phyloP scores from a whole-genome alignment of 1,140 invertebrate species.

The Meloidogyne chitwoodi region DNA sequence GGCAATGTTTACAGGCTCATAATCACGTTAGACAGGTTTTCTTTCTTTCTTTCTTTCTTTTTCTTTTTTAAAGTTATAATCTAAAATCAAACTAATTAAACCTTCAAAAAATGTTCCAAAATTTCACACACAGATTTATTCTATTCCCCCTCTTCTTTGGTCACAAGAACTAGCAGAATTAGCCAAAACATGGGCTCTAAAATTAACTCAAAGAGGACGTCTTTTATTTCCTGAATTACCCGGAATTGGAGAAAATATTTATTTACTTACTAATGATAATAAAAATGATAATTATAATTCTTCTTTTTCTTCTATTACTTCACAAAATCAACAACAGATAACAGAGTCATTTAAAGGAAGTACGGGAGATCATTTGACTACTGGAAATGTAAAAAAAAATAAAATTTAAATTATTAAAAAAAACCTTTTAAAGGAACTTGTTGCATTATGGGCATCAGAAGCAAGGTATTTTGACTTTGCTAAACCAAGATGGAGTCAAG shows the following conservation, averaged over 20 bases:
- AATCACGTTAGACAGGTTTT: slow-evolving; percentile 43
- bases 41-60: not conserved
- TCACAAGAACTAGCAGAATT: slow-evolving; percentile 56
- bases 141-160: slow-evolving; percentile 27
- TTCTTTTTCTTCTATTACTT: too few species aligned
- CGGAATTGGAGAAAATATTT: slow-evolving; percentile 58
- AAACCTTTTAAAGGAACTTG: slow-evolving; percentile 34
- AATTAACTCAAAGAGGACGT: slow-evolving; percentile 53
- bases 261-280: slow-evolving; percentile 32
- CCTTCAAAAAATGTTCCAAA: not conserved
- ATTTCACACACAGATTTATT: slow-evolving; percentile 2
- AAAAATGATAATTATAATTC: too few species aligned
- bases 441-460: slow-evolving; percentile 49
- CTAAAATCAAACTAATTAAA: too few species aligned
- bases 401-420: not conserved
- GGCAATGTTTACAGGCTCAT: slow-evolving; percentile 58
- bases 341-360: not conserved
- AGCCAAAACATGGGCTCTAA: slow-evolving; percentile 59
- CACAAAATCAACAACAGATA: not conserved
- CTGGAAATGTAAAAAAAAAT: slow-evolving; percentile 30
- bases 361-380: slow-evolving; percentile 52
- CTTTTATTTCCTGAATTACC: slow-evolving; percentile 59
- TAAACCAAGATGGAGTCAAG: slow-evolving; percentile 48
- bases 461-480: slow-evolving; percentile 48
- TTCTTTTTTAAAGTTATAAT: too few species aligned